Conservation (phyloP, 2,888 invertebrate genomes). For the Nephrotoma flavescens region DNA sequence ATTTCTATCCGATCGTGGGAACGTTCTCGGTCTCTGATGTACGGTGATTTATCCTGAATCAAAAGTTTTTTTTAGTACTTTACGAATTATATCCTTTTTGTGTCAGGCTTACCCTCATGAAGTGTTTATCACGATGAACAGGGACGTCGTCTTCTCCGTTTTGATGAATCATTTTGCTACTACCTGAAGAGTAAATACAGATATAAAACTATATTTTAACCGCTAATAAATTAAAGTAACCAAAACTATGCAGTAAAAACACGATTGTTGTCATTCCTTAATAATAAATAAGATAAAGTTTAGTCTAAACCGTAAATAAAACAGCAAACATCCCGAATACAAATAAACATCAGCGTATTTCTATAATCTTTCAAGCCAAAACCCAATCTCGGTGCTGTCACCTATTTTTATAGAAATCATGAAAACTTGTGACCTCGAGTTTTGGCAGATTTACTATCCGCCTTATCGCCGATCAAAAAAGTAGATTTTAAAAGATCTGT, state of each 20-base stretch:
- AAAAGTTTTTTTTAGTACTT: background rate
- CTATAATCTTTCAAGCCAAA: background rate
- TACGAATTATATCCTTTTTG: too few species aligned
- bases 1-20: conserved; percentile 59
- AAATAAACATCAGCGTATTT: conserved; percentile 21
- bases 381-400: too few species aligned
- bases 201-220: background rate
- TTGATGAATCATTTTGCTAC: conserved; percentile 50
- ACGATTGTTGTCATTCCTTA: background rate
- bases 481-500: too few species aligned
- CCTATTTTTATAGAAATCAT: too few species aligned
- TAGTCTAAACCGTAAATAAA: conserved; percentile 6
- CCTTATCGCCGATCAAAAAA: too few species aligned
- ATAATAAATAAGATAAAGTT: background rate
- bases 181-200: conserved; percentile 25
- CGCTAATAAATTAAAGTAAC: background rate
- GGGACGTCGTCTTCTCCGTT: conserved; percentile 58
- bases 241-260: background rate
- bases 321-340: conserved; percentile 10
- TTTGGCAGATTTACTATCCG: too few species aligned
- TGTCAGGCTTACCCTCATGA: background rate
- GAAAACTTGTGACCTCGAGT: too few species aligned
- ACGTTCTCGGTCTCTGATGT: conserved; percentile 49
- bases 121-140: conserved; percentile 53
- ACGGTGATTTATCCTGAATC: conserved; percentile 66